A percentile compares a stretch with the other conserved stretches of the same genome.
Conservation (phyloP, 2,797 vertebrate species). For the Astyanax mexicanus region DNA sequence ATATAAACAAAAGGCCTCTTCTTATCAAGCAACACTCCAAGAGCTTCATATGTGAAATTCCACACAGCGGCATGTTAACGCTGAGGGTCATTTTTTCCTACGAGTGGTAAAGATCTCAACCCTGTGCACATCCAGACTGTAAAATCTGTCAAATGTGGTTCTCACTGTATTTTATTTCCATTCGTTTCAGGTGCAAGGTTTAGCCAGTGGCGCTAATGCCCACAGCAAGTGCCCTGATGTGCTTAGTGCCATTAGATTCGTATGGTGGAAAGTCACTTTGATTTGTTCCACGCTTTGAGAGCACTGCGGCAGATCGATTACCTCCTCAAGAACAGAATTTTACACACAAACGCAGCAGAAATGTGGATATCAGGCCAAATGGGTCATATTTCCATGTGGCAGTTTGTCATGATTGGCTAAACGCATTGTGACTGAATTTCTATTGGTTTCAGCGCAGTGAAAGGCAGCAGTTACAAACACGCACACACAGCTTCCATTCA, state of each 20-base stretch:
- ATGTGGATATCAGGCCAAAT: neutral
- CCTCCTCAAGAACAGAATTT: neutral
- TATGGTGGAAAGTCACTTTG: no score
- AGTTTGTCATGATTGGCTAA: neutral
- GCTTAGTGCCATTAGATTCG: neutral
- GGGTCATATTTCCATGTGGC: neutral
- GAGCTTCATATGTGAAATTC: constrained; percentile 6
- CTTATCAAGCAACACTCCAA: constrained; percentile 38
- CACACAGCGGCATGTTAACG: constrained; percentile 1
- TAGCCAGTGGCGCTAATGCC: neutral
- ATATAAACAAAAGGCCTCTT: constrained; percentile 27
- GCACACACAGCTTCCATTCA: constrained; percentile 11
- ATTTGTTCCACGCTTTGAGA: neutral
- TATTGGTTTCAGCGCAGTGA: neutral
- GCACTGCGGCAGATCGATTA: neutral
- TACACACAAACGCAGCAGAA: neutral
- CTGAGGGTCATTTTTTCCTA: neutral
- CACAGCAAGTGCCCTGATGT: neutral
- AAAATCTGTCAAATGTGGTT: neutral
- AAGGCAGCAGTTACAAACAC: neutral
- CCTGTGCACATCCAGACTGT: neutral
- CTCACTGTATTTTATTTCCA: neutral
- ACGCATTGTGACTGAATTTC: neutral
- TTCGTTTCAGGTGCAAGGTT: neutral
- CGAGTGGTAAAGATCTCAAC: neutral